Evolutionary conservation across 92 coral and sea anemone species (phyloP), one percentile per base, ranked within the genome.

Genomic region (Epizoanthus stellaris): DNA sequence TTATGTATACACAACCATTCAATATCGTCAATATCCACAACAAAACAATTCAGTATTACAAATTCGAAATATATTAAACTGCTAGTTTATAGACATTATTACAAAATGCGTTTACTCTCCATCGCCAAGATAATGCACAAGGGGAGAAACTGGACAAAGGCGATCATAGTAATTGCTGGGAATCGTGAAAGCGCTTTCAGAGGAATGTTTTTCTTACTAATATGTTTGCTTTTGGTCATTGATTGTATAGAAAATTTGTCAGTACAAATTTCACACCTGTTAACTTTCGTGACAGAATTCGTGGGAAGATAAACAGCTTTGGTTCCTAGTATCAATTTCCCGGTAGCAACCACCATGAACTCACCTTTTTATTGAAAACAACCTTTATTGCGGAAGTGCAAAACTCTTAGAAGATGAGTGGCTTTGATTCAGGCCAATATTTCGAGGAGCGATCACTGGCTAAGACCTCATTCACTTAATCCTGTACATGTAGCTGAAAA

Each of bases 221-320:
- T 13, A 34, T 68, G 52, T 68, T 68, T 68, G 42, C 45, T 36
- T 68, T 39, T 17, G 38, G n/a, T 3, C 49, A 14, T 40, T 68
- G n/a, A 23, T 19, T 39, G 56, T 52, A 52, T 9, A 67, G 47
- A 67, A 67, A 15, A 34, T 13, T 67, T 67, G 72, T 67, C 72
- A 21, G n/a, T 68, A 7, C 10, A 16, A 14, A 11, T n/a, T 68
- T 8, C 47, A 68, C 73, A 68, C 49, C 73, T 68, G 73, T 68
- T 38, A 38, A 43, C n/a, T 68, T 67, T 38, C 49, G 49, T 16
- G 73, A 68, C 73, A 68, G 73, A 6, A 14, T 68, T 68, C 73
- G 73, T 68, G 73, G 73, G 73, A 68, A 68, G 52, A 34, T 16
- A 68, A 68, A 68, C 73, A 68, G 20, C 56, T 52, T 52, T 52